Conservation (phyloP, 2,113 vertebrate species). For the Entelurus aequoreus region DNA sequence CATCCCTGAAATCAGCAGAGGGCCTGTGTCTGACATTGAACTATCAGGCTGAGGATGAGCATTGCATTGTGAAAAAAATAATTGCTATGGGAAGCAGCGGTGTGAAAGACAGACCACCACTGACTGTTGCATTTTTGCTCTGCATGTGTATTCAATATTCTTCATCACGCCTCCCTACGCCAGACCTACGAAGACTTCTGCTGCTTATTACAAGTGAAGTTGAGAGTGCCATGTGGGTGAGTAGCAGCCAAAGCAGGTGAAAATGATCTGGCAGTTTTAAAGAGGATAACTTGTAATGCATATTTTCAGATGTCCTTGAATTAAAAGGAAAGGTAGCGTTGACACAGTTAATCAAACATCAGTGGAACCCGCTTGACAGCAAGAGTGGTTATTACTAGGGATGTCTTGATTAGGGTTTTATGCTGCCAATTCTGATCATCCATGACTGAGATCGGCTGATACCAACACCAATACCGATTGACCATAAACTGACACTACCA, state of each 20-base stretch:
- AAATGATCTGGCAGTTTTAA: too few species aligned
- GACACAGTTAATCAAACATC: too few species aligned
- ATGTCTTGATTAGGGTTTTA: too few species aligned
- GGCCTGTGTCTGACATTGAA: slow-evolving; percentile 47
- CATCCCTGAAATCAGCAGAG: slow-evolving; percentile 36
- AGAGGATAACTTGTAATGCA: neutral
- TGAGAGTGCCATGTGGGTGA: slow-evolving; percentile 71
- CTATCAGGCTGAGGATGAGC: slow-evolving; percentile 50
- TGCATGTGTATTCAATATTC: slow-evolving; percentile 68
- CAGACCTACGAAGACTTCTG: slow-evolving; percentile 69
- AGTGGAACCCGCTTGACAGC: neutral
- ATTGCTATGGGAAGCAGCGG: slow-evolving; percentile 32
- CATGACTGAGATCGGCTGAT: too few species aligned
- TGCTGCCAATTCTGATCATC: too few species aligned
- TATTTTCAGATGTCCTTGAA: neutral
- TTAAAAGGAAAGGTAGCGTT: neutral
- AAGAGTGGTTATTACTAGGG: too few species aligned
- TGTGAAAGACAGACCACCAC: slow-evolving; percentile 25
- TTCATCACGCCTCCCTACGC: slow-evolving; percentile 44
- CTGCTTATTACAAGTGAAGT: slow-evolving; percentile 65
- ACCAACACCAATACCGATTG: too few species aligned
- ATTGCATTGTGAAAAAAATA: slow-evolving; percentile 57
- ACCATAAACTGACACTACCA: too few species aligned
- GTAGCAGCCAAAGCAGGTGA: slow-evolving; percentile 6
- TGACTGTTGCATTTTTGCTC: slow-evolving; percentile 64